A percentile compares a stretch with the other conserved stretches of the same genome.
These are phyloP conservation scores for Mesorhabditis spiculigera DNA, from an alignment of 2,888 invertebrate genomes.

Conservation along the genomic window DNA sequence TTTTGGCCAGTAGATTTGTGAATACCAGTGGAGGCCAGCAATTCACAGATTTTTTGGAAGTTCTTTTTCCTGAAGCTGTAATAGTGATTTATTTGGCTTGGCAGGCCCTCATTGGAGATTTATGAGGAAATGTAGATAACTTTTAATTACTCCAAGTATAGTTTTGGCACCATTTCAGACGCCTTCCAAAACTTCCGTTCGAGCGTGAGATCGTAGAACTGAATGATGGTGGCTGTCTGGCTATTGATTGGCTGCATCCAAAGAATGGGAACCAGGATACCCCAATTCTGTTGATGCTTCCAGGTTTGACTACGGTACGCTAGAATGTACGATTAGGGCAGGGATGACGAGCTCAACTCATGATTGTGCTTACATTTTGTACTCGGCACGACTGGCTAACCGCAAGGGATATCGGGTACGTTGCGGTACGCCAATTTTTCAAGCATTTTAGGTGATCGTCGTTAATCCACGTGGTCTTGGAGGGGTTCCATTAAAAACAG, in stretches of 20 bases:
- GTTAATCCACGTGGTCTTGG: neutral
- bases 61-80: too few species aligned
- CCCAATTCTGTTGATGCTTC: neutral
- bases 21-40: too few species aligned
- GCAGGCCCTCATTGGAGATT: too few species aligned
- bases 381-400: constrained; percentile 1
- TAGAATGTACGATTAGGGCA: neutral
- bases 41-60: too few species aligned
- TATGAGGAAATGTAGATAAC: neutral
- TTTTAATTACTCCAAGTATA: neutral
- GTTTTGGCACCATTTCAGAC: neutral
- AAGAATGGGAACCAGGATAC: neutral
- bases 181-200: neutral
- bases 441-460: constrained; percentile 5
- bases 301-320: too few species aligned
- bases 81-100: too few species aligned
- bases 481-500: neutral
- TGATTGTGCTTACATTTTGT: constrained; percentile 4
- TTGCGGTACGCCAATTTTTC: neutral
- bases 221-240: neutral
- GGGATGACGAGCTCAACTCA: constrained; percentile 4
- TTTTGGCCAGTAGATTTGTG: too few species aligned
- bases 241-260: constrained; percentile 2
- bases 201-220: neutral
- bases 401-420: neutral